Evolutionary conservation across 2,113 vertebrate species (phyloP), one percentile per base, ranked within the genome.

Genomic region (Hemiscyllium ocellatum): DNA sequence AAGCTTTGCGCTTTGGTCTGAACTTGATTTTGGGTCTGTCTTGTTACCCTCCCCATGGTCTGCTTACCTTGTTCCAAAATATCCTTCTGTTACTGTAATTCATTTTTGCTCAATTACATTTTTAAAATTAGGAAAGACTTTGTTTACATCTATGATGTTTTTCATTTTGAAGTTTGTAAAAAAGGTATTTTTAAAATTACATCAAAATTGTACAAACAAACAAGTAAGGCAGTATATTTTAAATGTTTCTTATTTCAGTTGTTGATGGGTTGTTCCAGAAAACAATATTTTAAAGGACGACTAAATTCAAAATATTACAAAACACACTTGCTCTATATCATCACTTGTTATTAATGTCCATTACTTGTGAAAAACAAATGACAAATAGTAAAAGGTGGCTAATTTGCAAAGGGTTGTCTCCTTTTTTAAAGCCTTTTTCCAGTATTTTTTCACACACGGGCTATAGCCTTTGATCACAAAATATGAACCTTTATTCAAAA

Each of bases 161-260:
- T 47, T 50, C 12, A 29, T 50, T 26, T 12, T 91, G 89, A 66
- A 91, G 19, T 3, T 56, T 56, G 42, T 20, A 24, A 12, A n/a
- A 72, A 29, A 52, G 12, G 4, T 13, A 10, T 90, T 26, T 19
- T 94, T 70, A 47, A n/a, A 24, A 69, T 37, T 12, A 26, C 20
- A 69, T 22, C 66, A 94, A 94, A 70, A 95, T 95, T 26, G 15
- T 52, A 72, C 72, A 95, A 69, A 47, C n/a, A 26, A 94, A 90
- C 52, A 72, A 29, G n/a, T 13, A 70, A 95, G 37, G 33, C 7
- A 66, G 17, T 83, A 83, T 6, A 6, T 91, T 72, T 65, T 10
- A 12, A 66, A 68, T 93, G 22, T 72, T 95, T 95, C 15, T 37
- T 26, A 29, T 95, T 22, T 24, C 66, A 33, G 69, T 17, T 95